A percentile compares a stretch with the other conserved stretches of the same genome.
Evolutionary conservation across 2,113 vertebrate species (phyloP).

Genomic region (Circaetus gallicus): DNA sequence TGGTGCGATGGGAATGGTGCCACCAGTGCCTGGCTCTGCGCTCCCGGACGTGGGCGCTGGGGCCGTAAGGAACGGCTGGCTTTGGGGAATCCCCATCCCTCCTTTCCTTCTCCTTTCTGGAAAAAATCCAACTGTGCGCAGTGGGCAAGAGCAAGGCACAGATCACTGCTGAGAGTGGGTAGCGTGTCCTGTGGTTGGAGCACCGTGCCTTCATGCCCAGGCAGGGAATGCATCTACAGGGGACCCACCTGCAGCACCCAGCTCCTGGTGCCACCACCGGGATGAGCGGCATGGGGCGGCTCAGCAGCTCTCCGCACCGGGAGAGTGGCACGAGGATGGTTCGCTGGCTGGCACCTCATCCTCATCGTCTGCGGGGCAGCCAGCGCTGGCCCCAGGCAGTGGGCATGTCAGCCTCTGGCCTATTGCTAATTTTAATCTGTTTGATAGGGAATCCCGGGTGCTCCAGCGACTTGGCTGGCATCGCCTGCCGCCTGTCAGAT

Average conservation of each 20-base stretch:
- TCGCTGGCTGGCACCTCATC: rapidly evolving
- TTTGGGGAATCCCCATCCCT: not conserved
- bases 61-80: rapidly evolving
- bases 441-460: not conserved
- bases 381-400: not conserved
- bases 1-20: rapidly evolving
- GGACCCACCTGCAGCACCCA: not conserved
- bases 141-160: not conserved
- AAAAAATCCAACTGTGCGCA: rapidly evolving
- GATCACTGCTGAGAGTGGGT: rapidly evolving
- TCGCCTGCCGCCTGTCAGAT: not conserved
- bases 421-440: not conserved
- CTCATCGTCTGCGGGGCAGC: rapidly evolving
- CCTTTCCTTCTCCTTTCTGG: not conserved
- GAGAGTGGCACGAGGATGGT: rapidly evolving
- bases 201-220: rapidly evolving
- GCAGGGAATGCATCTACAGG: not conserved
- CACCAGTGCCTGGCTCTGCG: rapidly evolving
- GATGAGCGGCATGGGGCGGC: rapidly evolving
- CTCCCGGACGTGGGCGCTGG: not conserved
- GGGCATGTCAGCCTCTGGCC: not conserved
- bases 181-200: rapidly evolving
- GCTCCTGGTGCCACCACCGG: rapidly evolving
- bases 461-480: not conserved
- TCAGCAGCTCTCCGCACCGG: rapidly evolving